Conservation (phyloP, 1,140 invertebrate genomes). For the Euwallacea fornicatus region DNA sequence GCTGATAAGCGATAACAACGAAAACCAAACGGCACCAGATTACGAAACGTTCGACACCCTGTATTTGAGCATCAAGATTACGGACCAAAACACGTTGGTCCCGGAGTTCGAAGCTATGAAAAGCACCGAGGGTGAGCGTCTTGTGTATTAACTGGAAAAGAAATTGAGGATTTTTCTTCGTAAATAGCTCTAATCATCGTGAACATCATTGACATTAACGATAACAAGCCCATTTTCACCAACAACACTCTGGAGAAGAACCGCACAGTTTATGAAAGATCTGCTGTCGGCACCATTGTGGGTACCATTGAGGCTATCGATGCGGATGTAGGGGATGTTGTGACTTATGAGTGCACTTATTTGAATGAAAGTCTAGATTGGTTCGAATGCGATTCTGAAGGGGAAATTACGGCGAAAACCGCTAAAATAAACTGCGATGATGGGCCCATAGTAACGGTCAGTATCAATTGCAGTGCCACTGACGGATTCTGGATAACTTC, state of each 20-base stretch:
- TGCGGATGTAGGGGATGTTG: conserved; percentile 54
- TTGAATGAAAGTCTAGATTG: conserved; percentile 49
- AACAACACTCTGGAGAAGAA: conserved; percentile 48
- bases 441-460: conserved; percentile 49
- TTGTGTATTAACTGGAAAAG: conserved; percentile 46
- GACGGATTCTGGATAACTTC: conserved; percentile 52
- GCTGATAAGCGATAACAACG: conserved; percentile 27
- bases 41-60: conserved; percentile 61
- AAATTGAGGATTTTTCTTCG: conserved; percentile 27
- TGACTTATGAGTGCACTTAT: conserved; percentile 47
- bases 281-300: conserved; percentile 52
- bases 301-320: conserved; percentile 58
- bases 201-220: conserved; percentile 58
- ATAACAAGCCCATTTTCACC: conserved; percentile 58
- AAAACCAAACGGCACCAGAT: conserved; percentile 47
- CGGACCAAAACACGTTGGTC: conserved; percentile 51
- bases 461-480: conserved; percentile 56
- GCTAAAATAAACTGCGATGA: conserved; percentile 57
- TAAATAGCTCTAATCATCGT: conserved; percentile 56
- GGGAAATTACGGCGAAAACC: conserved; percentile 53
- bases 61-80: conserved; percentile 55
- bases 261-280: conserved; percentile 50
- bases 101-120: conserved; percentile 49
- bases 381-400: conserved; percentile 54
- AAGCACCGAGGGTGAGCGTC: conserved; percentile 40